Evolutionary conservation across 2,797 vertebrate genomes (phyloP), one percentile per base, ranked within the genome.

Genomic region (Sebastes vulpes): DNA sequence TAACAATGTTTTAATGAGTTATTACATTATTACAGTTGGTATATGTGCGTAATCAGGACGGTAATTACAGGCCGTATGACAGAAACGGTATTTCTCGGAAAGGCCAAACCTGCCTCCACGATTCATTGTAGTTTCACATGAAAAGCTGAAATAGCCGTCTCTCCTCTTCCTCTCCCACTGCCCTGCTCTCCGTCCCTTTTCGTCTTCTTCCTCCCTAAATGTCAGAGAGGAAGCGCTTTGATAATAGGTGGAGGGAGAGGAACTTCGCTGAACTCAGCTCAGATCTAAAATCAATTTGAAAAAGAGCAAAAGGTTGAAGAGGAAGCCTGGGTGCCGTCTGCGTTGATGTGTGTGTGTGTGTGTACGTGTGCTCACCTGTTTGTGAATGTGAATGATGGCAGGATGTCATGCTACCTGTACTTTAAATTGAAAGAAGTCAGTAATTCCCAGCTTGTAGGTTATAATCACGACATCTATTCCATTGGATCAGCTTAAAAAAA

Each of bases 161-260:
- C 75, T 66, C 61, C 61, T 85, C 77, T 75, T 79, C 54, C 72
- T 79, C 75, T 78, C 48, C 57, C 31, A 10, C 60, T 48, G 42
- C 64, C 65, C 72, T 14, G 35, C 69, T 42, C 42, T 8, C 32
- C 35, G 35, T 72, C 38, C n/a, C 18, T 25, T 56, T 72, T 89
- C 83, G 79, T 91, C 73, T 69, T 88, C 73, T 69, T 79, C 67
- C 79, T 75, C 76, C 73, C 64, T 90, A 94, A 95, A 95, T 93
- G 92, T 93, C 92, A 95, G 76, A 71, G 78, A 89, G 91, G 91
- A 90, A 90, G 85, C 14, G 48, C 89, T 94, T 93, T 92, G 92
- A 94, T 91, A 86, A 65, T 71, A 58, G 70, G 80, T 53, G 78
- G 77, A 91, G 82, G 82, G 65, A 89, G 77, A 90, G 84, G 73